Evolutionary conservation across 2,797 vertebrate genomes (phyloP), one percentile per base, ranked within the genome.

Genomic region (Austrolebias charrua): DNA sequence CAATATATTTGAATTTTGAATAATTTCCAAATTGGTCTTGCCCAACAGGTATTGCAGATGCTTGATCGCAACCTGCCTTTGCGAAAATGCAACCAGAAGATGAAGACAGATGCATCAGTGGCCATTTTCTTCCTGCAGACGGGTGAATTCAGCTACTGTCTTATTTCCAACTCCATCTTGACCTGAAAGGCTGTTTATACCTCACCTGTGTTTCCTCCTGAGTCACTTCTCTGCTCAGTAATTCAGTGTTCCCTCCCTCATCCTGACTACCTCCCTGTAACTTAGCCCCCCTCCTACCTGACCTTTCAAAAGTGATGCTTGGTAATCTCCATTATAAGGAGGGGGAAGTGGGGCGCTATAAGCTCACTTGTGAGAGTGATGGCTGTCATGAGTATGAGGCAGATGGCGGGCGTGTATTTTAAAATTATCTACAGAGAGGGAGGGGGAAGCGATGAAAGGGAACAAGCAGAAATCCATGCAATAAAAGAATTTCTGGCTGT

Each of bases 301-400:
- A 87, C 86, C 86, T 86, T 86, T 88, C 55, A 56, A 55, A 52
- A 4, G 60, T 51, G 15, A 44, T 65, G 48, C 66, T 69, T 75
- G 69, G 77, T 75, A 61, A 62, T 71, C 71, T 79, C 65, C 55
- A 51, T 85, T 70, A 73, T 40, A 11, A 40, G 12, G 38, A 13
- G 11, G 38, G 11, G 38, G 11, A 13, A 4, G 9, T 2, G 12
- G 11, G 38, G 38, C 11, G 38, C 38, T 40, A 40, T 40, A 40
- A 69, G 64, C 65, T 75, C 77, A 19, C 75, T 70, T 75, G 80
- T 58, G 73, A 71, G 73, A 63, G 69, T 55, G 75, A 87, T 87
- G 73, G 83, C 73, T 72, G 70, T 79, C 73, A 59, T 71, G 65
- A 66, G 66, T 58, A 74, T 40, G 75, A 60, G 54, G 59, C 66